Conservation (phyloP, 2,797 vertebrate genomes). For the Artibeus lituratus region DNA sequence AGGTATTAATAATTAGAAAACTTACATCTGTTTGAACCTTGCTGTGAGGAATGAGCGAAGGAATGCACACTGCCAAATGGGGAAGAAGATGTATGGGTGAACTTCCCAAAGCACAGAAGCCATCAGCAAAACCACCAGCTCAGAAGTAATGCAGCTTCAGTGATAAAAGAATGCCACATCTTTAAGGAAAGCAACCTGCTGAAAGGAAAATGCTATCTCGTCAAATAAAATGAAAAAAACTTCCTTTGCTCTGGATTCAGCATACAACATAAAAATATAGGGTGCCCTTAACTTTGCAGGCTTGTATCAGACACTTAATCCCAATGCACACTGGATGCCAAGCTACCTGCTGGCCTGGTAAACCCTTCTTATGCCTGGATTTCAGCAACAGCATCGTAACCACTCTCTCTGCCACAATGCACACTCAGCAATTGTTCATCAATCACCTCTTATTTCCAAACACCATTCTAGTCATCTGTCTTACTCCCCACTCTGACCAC, state of each 20-base stretch:
- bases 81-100: constrained; percentile 50
- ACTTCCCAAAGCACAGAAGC: constrained; percentile 57
- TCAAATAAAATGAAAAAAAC: not conserved
- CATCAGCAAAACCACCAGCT: constrained; percentile 64
- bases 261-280: not conserved
- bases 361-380: not conserved
- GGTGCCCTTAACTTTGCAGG: not conserved
- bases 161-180: constrained; percentile 28
- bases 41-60: constrained; percentile 50
- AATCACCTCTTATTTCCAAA: not conserved
- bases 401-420: not conserved
- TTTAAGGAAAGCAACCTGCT: constrained; percentile 34
- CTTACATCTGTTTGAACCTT: constrained; percentile 44
- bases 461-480: not conserved
- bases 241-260: not conserved
- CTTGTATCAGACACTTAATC: not conserved
- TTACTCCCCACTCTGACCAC: not conserved
- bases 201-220: not conserved
- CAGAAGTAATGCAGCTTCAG: constrained; percentile 42
- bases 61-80: constrained; percentile 50
- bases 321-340: not conserved
- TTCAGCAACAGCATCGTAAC: not conserved
- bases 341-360: not conserved
- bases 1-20: constrained; percentile 56
- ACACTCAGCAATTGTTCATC: not conserved